Evolutionary conservation across 2,888 invertebrate species (phyloP), one percentile per base, ranked within the genome.

Genomic region (Chesias legatella): DNA sequence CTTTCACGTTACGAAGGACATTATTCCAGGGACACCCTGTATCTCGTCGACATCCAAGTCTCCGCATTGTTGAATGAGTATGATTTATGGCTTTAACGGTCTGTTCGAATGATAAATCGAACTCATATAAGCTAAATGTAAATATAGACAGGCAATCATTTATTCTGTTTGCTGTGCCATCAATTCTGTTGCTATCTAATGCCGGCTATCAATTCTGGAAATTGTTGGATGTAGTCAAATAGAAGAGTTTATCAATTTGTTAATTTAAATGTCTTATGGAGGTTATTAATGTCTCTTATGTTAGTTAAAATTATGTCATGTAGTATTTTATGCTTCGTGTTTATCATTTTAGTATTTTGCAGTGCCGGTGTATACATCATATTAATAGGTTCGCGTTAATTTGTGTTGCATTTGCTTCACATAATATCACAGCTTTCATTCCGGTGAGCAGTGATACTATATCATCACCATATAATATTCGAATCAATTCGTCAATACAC

Each of bases 21-120:
- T 17, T n/a, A n/a, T n/a, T 17, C 5, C 13, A 17, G 13, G 13
- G 5, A 17, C 13, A 17, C 13, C 13, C 13, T 17, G 3, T 17
- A 17, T 5, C 13, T 71, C 70, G 73, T 66, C 72, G 76, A 80
- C 76, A 68, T 68, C 59, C 62, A 63, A 66, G 63, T 46, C 33
- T 46, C 43, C 62, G 63, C 66, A 68, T 71, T 69, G 67, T 71
- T 73, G 73, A 78, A 73, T 68, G 71, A 67, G 57, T 53, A 73
- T 80, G 82, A 85, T 83, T 80, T 77, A 85, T 83, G 56, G 58
- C 64, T 57, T 53, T 67, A 68, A 71, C 69, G 70, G 70, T 68
- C 60, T 56, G 59, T 53, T 51, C 58, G 57, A 68, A 73, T 83
- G 79, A 84, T 84, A 75, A 78, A 83, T 83, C 68, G 71, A 65